Evolutionary conservation across 2,888 invertebrate genomes (phyloP).

Genomic region (Parnassius mnemosyne): DNA sequence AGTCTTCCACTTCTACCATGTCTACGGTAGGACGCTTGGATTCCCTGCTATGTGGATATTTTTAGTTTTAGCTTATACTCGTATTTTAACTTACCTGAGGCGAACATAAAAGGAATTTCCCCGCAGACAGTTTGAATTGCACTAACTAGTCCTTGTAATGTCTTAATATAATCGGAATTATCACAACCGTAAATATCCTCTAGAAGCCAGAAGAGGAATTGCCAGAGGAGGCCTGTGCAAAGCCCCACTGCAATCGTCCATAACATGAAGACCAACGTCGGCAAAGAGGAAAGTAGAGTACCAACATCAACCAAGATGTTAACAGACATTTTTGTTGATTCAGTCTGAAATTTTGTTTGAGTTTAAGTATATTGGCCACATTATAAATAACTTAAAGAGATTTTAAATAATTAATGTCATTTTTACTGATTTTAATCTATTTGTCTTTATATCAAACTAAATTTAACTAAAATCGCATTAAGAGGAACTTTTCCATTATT

Average conservation of each 20-base stretch:
- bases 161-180: slow-evolving; percentile 82
- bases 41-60: no score
- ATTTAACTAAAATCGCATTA: no score
- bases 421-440: no score
- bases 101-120: slow-evolving; percentile 92
- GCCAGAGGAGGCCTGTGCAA: slow-evolving; percentile 92
- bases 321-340: slow-evolving; percentile 82
- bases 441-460: no score
- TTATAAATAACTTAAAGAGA: no score
- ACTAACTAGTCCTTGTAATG: slow-evolving; percentile 86
- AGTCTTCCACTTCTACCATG: no score
- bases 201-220: slow-evolving; percentile 92
- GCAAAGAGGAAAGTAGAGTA: slow-evolving; percentile 82
- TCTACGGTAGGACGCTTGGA: no score
- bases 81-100: slow-evolving; percentile 83
- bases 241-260: slow-evolving; percentile 92
- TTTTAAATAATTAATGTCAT: no score
- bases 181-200: slow-evolving; percentile 84
- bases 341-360: slow-evolving; percentile 71
- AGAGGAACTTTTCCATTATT: no score
- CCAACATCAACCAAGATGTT: slow-evolving; percentile 86
- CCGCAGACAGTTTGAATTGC: slow-evolving; percentile 91
- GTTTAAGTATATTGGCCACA: no score
- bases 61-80: no score
- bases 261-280: slow-evolving; percentile 86